These are phyloP conservation scores for Carollia perspicillata DNA, from an alignment of 2,113 vertebrate genomes.

Conservation along the genomic window DNA sequence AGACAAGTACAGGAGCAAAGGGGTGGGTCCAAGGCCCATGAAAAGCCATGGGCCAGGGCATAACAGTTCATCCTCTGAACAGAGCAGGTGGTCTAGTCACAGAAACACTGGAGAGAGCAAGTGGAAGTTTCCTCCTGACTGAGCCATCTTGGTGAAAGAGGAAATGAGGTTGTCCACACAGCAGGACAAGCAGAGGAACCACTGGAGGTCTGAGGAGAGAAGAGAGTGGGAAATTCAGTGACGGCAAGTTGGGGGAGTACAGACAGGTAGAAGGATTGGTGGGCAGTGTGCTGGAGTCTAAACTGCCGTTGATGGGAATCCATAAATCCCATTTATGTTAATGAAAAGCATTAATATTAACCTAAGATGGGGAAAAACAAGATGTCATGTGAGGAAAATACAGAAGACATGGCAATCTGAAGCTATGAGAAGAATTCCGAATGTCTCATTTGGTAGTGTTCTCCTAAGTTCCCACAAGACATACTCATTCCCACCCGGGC, in stretches of 20 bases:
- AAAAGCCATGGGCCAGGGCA: accelerated
- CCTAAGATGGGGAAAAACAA: not conserved
- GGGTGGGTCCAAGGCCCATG: not conserved
- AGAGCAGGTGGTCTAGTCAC: not conserved
- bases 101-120: not conserved
- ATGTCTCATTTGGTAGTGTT: not conserved
- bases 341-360: not conserved
- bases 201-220: not conserved
- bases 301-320: not conserved
- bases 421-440: not conserved
- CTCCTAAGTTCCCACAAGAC: not conserved
- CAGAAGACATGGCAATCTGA: not conserved
- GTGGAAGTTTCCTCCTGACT: no score
- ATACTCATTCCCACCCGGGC: accelerated
- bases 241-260: not conserved
- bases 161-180: not conserved
- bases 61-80: not conserved
- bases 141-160: not conserved
- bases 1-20: not conserved
- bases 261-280: not conserved
- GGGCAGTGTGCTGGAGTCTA: not conserved
- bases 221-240: not conserved
- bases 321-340: not conserved
- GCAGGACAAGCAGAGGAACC: not conserved
- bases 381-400: not conserved